A percentile compares a stretch with the other conserved stretches of the same genome.
phyloP scores from a whole-genome alignment of 2,797 vertebrate genomes.

The Pantherophis vulpinus region DNA sequence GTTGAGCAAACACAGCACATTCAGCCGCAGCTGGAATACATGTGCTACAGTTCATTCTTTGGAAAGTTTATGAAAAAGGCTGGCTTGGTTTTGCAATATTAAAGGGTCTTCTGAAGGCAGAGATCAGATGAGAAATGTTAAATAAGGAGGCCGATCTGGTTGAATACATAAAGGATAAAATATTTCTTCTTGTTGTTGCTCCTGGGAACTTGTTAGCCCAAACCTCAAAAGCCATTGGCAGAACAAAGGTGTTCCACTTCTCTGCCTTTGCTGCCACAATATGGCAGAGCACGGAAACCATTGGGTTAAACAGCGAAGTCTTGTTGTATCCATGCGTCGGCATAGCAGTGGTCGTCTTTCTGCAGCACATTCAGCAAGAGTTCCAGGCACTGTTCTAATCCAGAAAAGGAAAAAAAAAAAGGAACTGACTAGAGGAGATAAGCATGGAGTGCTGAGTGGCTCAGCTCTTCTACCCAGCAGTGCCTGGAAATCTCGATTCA shows the following conservation, averaged over 20 bases:
- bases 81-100: conserved; percentile 64
- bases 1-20: conserved; percentile 68
- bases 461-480: neutral
- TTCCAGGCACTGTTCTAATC: neutral
- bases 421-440: neutral
- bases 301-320: neutral
- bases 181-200: conserved; percentile 51
- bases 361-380: neutral
- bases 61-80: conserved; percentile 64
- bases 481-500: neutral
- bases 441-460: neutral
- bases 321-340: too few relatives aligned
- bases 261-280: neutral
- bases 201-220: conserved; percentile 42
- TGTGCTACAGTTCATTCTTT: conserved; percentile 63
- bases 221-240: neutral
- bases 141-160: conserved; percentile 61
- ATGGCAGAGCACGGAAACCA: neutral
- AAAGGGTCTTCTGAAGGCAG: conserved; percentile 64
- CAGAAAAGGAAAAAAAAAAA: too few relatives aligned
- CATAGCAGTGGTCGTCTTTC: neutral
- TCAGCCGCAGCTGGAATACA: conserved; percentile 67
- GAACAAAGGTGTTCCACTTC: neutral
- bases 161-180: conserved; percentile 59
- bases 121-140: conserved; percentile 60